These are phyloP conservation scores for Rhodophaea formosa DNA, from an alignment of 2,888 invertebrate species.

Conservation along the genomic window DNA sequence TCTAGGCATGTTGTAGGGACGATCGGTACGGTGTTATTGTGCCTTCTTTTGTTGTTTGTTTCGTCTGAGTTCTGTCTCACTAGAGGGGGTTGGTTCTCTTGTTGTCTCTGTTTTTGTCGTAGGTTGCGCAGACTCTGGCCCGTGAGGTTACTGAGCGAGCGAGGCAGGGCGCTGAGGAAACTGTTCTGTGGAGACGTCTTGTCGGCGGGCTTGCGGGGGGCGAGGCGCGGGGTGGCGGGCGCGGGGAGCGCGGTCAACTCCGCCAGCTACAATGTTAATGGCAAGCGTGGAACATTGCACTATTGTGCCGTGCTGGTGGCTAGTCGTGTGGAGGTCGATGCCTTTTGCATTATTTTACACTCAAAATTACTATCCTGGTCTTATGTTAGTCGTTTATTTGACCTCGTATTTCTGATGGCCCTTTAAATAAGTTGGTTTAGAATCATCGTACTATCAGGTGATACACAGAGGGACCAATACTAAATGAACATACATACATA, in stretches of 20 bases:
- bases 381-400: too few relatives aligned
- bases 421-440: too few relatives aligned
- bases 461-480: too few relatives aligned
- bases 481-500: too few relatives aligned
- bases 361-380: too few relatives aligned
- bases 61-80: slow-evolving; percentile 62
- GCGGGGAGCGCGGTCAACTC: slow-evolving; percentile 12
- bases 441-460: too few relatives aligned
- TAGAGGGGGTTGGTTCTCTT: slow-evolving; percentile 50
- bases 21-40: slow-evolving; percentile 63
- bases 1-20: slow-evolving; percentile 71
- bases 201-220: slow-evolving; percentile 28
- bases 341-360: too few relatives aligned
- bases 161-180: slow-evolving; percentile 70
- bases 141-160: slow-evolving; percentile 73
- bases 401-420: too few relatives aligned
- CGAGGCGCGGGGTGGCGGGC: slow-evolving; percentile 36
- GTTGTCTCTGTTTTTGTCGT: slow-evolving; percentile 50
- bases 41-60: slow-evolving; percentile 42
- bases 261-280: slow-evolving; percentile 17
- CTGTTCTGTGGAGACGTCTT: slow-evolving; percentile 41
- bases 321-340: slow-evolving; percentile 15
- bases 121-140: slow-evolving; percentile 68
- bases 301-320: slow-evolving; percentile 15
- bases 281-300: slow-evolving; percentile 25